Evolutionary conservation across 2,797 vertebrate genomes (phyloP), one percentile per base, ranked within the genome.

Genomic region (Atherinosoma microstoma): DNA sequence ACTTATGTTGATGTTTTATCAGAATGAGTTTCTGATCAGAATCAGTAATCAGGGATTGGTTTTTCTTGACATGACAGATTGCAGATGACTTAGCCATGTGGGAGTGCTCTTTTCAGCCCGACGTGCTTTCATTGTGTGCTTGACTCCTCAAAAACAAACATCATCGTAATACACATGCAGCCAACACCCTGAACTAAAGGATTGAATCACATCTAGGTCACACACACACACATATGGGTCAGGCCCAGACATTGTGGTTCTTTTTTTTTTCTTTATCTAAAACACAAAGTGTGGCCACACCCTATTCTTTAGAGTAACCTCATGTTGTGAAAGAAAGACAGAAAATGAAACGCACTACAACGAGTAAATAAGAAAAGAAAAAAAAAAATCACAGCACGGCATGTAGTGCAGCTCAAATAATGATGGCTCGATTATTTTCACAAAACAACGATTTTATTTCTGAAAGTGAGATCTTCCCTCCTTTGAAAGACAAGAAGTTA

Each of bases 181-280:
- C 82, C 85, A 88, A 91, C 92, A 86, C 91, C 91, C 90, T 72
- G 66, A 67, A 80, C 66, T 68, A 70, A 81, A 91, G 68, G 82
- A 68, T 58, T 85, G 65, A 91, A 75, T 91, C 85, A 87, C 74
- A 91, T 89, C 67, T 90, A 91, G 88, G 89, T 91, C 38, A 27
- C 24, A 27, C 89, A 92, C 89, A 92, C 80, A 86, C 86, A 38
- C 56, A 67, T 47, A 76, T 58, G 74, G 78, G 72, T 76, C 7
- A 35, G 66, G 75, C 83, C 76, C 61, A 70, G 82, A 71, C 58
- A 67, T 73, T 90, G 83, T 80, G 74, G 86, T 27, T 20, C 20
- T 20, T 9, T 20, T 61, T 9, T 20, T 61, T 64, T 63, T 24
- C 62, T 61, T 20, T 72, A 63, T 78, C 70, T 75, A 20, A 80